Conservation (phyloP, 2,888 invertebrate genomes). For the Seira ritae region DNA sequence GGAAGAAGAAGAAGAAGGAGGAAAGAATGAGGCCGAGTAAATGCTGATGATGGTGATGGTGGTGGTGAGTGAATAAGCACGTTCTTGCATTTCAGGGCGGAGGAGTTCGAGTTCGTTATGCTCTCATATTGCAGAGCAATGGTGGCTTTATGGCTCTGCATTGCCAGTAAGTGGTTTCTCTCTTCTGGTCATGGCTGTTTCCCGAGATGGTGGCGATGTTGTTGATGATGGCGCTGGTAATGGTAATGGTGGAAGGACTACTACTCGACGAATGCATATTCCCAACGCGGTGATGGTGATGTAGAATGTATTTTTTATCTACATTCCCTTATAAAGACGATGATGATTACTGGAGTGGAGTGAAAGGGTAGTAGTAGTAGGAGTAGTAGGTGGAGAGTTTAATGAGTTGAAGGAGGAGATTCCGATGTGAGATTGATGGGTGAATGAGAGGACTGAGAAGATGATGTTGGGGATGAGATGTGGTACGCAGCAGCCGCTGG, state of each 20-base stretch:
- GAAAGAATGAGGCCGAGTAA: constrained; percentile 56
- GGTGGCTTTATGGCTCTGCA: constrained; percentile 25
- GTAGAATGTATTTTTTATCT: constrained; percentile 22
- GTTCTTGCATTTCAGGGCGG: constrained; percentile 24
- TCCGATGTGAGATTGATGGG: constrained; percentile 74
- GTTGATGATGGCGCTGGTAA: constrained; percentile 28
- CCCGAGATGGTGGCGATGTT: constrained; percentile 42
- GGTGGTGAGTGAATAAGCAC: constrained; percentile 43
- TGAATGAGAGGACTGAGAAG: constrained; percentile 74
- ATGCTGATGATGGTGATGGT: constrained; percentile 17
- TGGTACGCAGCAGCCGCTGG: constrained; percentile 72
- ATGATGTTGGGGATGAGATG: constrained; percentile 73
- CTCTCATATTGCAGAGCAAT: too few relatives aligned
- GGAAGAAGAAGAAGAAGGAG: constrained; percentile 25
- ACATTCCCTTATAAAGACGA: constrained; percentile 19
- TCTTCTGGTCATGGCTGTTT: constrained; percentile 41
- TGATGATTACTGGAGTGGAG: constrained; percentile 56
- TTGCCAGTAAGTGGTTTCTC: constrained; percentile 10
- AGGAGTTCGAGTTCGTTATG: constrained; percentile 37
- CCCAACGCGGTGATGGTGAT: too few relatives aligned
- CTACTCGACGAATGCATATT: constrained; percentile 9
- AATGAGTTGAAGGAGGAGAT: constrained; percentile 74
- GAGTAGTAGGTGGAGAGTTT: constrained; percentile 62
- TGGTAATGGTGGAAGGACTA: constrained; percentile 59
- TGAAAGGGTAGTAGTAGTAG: constrained; percentile 10